phyloP scores from a whole-genome alignment of 2,113 vertebrate species.

The Neodon shergylaensis region DNA sequence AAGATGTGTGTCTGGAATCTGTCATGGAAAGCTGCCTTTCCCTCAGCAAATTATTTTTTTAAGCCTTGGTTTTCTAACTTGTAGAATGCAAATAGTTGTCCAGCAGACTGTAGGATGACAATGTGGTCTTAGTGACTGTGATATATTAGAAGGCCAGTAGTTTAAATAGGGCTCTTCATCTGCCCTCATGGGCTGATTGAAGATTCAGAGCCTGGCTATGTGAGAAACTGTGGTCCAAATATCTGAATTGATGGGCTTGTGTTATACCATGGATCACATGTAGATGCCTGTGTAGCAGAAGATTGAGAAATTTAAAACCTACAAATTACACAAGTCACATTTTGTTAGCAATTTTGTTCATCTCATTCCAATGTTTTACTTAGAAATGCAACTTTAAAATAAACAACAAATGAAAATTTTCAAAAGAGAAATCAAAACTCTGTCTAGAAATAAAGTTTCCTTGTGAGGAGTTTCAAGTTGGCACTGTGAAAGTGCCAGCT shows the following conservation, averaged over 20 bases:
- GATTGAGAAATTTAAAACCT: neutral
- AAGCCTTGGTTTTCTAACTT: neutral
- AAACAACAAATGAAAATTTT: slow-evolving; percentile 68
- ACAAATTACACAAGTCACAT: slow-evolving; percentile 64
- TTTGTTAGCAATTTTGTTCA: slow-evolving; percentile 69
- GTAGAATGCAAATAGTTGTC: neutral
- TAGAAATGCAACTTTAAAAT: slow-evolving; percentile 77
- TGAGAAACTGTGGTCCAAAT: neutral
- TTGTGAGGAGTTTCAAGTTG: slow-evolving; percentile 73
- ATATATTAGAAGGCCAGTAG: neutral
- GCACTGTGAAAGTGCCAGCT: slow-evolving; percentile 78
- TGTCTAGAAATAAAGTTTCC: slow-evolving; percentile 68
- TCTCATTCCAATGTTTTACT: slow-evolving; percentile 59
- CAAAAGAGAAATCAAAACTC: slow-evolving; percentile 36
- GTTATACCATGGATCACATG: slow-evolving; percentile 39
- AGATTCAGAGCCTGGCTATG: neutral
- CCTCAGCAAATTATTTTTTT: neutral
- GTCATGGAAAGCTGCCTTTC: neutral
- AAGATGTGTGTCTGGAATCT: neutral
- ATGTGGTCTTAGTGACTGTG: neutral
- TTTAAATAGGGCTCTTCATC: neutral
- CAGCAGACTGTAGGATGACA: neutral
- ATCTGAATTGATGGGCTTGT: neutral
- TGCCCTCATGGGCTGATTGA: neutral
- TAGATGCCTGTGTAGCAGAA: slow-evolving; percentile 52